Evolutionary conservation across 2,888 invertebrate genomes (phyloP).

Genomic region (Colostygia pectinataria): DNA sequence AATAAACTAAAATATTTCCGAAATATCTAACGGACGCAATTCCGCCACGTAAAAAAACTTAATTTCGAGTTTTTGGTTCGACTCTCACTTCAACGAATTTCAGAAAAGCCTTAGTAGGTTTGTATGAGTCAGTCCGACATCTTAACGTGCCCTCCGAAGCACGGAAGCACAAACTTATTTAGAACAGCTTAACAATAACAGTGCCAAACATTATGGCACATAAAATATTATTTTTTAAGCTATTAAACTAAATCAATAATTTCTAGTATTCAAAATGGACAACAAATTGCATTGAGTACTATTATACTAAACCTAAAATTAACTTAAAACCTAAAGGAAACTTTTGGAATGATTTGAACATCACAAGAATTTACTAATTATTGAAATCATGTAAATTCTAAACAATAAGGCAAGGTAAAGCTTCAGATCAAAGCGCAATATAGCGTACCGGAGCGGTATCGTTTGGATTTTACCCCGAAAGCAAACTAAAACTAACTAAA

Average conservation of each 20-base stretch:
- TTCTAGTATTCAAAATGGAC: slow-evolving; percentile 14
- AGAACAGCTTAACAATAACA: slow-evolving; percentile 29
- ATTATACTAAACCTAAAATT: slow-evolving; percentile 15
- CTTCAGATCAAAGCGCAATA: no score
- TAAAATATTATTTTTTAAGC: background rate
- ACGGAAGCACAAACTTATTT: no score
- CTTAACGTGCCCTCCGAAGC: no score
- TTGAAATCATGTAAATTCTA: no score
- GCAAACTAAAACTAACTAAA: background rate
- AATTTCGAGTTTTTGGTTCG: slow-evolving; percentile 30
- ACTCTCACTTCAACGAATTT: slow-evolving; percentile 22
- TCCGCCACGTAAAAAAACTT: background rate
- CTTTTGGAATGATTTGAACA: slow-evolving; percentile 71
- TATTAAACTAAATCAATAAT: background rate
- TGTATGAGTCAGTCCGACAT: no score
- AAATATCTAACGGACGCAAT: background rate
- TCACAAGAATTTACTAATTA: slow-evolving; percentile 68
- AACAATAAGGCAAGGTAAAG: background rate
- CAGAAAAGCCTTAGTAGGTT: slow-evolving; percentile 18
- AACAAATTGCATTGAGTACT: slow-evolving; percentile 2
- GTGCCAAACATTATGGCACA: slow-evolving; percentile 27
- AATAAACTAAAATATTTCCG: background rate
- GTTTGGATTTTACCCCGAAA: background rate
- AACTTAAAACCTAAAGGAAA: slow-evolving; percentile 49
- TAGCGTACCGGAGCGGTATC: no score